Evolutionary conservation across 2,888 invertebrate species (phyloP).

Genomic region (Drosophila niveifrons): DNA sequence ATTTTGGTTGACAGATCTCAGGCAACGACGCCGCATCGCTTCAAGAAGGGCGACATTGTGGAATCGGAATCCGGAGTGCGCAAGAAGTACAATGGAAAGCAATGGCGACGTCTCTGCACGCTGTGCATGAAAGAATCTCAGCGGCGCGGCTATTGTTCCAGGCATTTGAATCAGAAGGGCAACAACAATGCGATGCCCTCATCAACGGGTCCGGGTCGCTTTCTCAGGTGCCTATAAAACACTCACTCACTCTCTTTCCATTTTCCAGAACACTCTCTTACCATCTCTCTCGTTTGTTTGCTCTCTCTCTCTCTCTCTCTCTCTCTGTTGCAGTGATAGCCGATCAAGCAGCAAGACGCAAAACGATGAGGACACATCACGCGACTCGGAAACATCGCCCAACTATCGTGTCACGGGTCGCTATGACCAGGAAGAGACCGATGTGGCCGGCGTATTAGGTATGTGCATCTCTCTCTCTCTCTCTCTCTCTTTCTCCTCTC

Average conservation of each 20-base stretch:
- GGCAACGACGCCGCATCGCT: conserved; percentile 97
- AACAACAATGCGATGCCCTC: conserved; percentile 88
- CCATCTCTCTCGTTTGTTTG: not conserved
- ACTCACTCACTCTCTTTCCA: not conserved
- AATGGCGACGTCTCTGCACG: conserved; percentile 98
- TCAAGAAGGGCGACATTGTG: conserved; percentile 97
- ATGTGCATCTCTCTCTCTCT: conserved; percentile 73
- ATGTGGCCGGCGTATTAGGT: conserved; percentile 98
- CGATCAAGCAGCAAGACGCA: conserved; percentile 86
- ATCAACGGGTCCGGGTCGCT: conserved; percentile 84
- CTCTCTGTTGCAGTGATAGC: conserved; percentile 81
- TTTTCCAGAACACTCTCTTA: conserved; percentile 12
- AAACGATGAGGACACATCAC: conserved; percentile 93
- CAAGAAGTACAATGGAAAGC: conserved; percentile 99
- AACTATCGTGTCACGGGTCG: conserved; percentile 92
- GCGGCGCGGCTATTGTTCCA: conserved; percentile 97
- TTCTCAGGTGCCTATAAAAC: conserved; percentile 80
- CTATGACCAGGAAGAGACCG: conserved; percentile 97
- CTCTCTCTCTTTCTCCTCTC: conserved; percentile 25
- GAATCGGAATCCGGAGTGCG: conserved; percentile 91
- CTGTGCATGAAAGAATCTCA: conserved; percentile 99
- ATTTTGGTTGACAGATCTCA: conserved; percentile 88
- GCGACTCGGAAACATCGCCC: conserved; percentile 95
- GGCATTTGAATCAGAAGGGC: conserved; percentile 97
- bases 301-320: conserved; percentile 5